These are phyloP conservation scores for Antitype chi DNA, from an alignment of 2,888 invertebrate species.

Conservation along the genomic window DNA sequence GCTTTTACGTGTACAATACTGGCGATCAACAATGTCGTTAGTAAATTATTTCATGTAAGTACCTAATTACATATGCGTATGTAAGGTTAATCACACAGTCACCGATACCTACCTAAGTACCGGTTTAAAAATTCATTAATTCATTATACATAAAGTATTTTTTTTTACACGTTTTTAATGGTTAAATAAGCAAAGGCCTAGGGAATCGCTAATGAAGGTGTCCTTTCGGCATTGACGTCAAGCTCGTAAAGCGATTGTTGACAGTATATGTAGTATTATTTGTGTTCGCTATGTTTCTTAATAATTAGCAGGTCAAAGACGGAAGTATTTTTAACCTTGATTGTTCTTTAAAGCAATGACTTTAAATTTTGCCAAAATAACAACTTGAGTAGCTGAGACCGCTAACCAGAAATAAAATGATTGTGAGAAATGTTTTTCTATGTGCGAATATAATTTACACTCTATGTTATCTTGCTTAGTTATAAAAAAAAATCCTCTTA, in stretches of 20 bases:
- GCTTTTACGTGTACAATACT: background rate
- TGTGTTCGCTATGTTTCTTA: slow-evolving; percentile 35
- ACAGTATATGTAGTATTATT: slow-evolving; percentile 43
- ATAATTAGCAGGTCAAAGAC: slow-evolving; percentile 43
- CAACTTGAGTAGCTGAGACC: background rate
- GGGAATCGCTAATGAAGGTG: slow-evolving; percentile 49
- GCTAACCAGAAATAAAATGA: background rate
- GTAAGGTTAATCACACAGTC: slow-evolving; percentile 28
- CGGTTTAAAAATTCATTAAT: slow-evolving; percentile 11
- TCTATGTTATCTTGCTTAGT: background rate
- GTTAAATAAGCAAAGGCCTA: slow-evolving; percentile 33
- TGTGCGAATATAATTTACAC: background rate
- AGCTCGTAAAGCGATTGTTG: slow-evolving; percentile 50
- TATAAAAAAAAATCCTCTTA: background rate
- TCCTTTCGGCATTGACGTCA: slow-evolving; percentile 54
- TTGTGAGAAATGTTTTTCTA: background rate
- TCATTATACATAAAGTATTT: background rate
- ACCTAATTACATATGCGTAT: background rate
- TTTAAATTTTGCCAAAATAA: background rate
- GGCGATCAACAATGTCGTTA: slow-evolving; percentile 9
- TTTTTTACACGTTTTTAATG: slow-evolving; percentile 40
- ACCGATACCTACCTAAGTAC: slow-evolving; percentile 27
- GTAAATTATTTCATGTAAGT: slow-evolving; percentile 29
- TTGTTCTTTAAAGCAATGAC: background rate
- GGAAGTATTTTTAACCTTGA: slow-evolving; percentile 37